Percentiles rank a stretch among this genome's conserved stretches.
Conservation (phyloP, 2,888 invertebrate species). For the Dynastes tityus region DNA sequence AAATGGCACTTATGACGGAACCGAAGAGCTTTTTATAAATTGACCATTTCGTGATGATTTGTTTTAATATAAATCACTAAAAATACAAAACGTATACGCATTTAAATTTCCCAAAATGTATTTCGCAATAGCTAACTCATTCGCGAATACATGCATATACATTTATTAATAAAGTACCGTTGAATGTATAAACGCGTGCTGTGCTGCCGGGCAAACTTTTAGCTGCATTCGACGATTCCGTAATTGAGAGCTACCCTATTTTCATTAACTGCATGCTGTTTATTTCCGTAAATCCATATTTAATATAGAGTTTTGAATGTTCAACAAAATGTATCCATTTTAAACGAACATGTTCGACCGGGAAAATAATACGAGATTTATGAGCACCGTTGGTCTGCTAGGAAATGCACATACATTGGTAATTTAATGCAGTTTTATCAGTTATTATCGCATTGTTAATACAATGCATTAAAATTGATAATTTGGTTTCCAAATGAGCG, state of each 20-base stretch:
- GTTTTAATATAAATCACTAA: slow-evolving; percentile 52
- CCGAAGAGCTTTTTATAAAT: slow-evolving; percentile 47
- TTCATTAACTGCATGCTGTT: slow-evolving; percentile 53
- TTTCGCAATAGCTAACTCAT: background rate
- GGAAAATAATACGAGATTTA: slow-evolving; percentile 51
- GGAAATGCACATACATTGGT: slow-evolving; percentile 28
- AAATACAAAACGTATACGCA: slow-evolving; percentile 40
- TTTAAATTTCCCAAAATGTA: slow-evolving; percentile 47
- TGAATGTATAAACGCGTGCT: background rate
- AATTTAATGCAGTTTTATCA: slow-evolving; percentile 45
- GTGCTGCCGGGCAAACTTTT: slow-evolving; percentile 4
- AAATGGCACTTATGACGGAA: slow-evolving; percentile 57
- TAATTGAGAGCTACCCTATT: slow-evolving; percentile 51
- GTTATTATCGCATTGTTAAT: slow-evolving; percentile 37
- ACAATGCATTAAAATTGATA: slow-evolving; percentile 25
- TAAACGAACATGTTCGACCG: slow-evolving; percentile 52
- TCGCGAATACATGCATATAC: slow-evolving; percentile 13
- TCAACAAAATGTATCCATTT: slow-evolving; percentile 49
- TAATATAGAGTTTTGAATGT: slow-evolving; percentile 47
- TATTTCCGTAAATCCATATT: slow-evolving; percentile 52
- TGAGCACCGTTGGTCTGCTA: slow-evolving; percentile 31
- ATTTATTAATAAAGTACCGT: no score
- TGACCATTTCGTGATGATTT: slow-evolving; percentile 50
- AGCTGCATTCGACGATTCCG: slow-evolving; percentile 18
- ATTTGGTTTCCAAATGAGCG: slow-evolving; percentile 34